Percentiles rank a stretch among this genome's conserved stretches.
These are phyloP conservation scores for Trachemys scripta DNA, from an alignment of 2,113 vertebrate genomes.

Conservation along the genomic window DNA sequence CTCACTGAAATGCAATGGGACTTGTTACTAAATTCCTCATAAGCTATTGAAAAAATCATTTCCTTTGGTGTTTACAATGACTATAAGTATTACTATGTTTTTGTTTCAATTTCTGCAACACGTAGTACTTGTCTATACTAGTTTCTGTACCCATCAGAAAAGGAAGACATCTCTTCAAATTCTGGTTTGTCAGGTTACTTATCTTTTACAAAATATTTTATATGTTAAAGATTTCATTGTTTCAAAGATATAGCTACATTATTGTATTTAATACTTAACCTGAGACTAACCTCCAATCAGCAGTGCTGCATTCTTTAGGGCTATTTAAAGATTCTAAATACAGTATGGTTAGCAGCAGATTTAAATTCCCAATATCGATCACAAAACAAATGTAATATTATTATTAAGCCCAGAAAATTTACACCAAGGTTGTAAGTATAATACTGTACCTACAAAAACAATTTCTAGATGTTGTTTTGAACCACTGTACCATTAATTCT, in stretches of 20 bases:
- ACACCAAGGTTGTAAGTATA: not conserved
- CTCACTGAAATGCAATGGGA: not conserved
- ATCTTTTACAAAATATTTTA: not conserved
- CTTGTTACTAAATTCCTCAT: not conserved
- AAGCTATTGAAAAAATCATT: not conserved
- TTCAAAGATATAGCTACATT: not conserved
- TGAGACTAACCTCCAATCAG: not conserved
- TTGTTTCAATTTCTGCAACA: not conserved
- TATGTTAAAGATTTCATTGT: not conserved
- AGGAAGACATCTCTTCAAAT: not conserved
- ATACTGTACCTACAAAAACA: not conserved
- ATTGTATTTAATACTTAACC: not conserved
- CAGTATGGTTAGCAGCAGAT: not conserved
- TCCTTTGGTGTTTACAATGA: not conserved
- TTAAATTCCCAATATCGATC: not conserved
- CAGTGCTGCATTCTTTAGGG: not conserved
- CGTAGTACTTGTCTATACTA: not conserved
- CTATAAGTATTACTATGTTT: not conserved
- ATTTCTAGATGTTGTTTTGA: not conserved
- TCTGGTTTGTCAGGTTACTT: not conserved
- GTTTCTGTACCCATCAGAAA: not conserved
- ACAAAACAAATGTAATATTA: not conserved
- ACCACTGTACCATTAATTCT: not conserved
- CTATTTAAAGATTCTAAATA: not conserved
- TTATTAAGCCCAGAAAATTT: not conserved